phyloP scores from a whole-genome alignment of 2,888 invertebrate species.

The Apamea anceps region DNA sequence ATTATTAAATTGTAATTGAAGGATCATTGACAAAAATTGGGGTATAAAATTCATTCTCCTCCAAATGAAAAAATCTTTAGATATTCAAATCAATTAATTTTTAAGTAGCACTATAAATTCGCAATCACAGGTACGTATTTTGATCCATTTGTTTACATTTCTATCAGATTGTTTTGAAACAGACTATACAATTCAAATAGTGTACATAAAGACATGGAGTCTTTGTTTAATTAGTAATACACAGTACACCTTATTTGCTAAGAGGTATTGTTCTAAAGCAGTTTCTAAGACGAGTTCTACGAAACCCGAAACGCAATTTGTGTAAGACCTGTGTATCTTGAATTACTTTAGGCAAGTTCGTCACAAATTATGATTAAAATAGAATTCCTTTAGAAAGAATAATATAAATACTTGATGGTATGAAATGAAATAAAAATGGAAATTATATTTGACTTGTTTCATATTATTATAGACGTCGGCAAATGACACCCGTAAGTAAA shows the following conservation, averaged over 20 bases:
- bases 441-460: slow-evolving; percentile 1
- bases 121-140: not conserved
- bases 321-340: not conserved
- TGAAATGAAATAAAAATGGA: slow-evolving; percentile 5
- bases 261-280: slow-evolving; percentile 13
- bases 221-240: slow-evolving; percentile 6
- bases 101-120: not conserved
- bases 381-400: not conserved
- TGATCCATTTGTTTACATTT: not conserved
- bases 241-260: slow-evolving; percentile 13
- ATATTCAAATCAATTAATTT: not conserved
- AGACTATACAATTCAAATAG: not conserved
- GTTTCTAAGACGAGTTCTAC: slow-evolving; percentile 15
- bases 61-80: not conserved
- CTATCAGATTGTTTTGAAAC: not conserved
- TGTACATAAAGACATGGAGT: not conserved
- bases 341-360: not conserved
- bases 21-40: not conserved
- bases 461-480: not conserved
- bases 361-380: not conserved
- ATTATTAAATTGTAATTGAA: not conserved
- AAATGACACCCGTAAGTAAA: slow-evolving; percentile 19
- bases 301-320: slow-evolving; percentile 18
- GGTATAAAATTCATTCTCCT: not conserved
- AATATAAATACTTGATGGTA: not conserved